These are phyloP conservation scores for Pollimyrus isidori DNA, from an alignment of 2,113 vertebrate species.

Conservation along the genomic window DNA sequence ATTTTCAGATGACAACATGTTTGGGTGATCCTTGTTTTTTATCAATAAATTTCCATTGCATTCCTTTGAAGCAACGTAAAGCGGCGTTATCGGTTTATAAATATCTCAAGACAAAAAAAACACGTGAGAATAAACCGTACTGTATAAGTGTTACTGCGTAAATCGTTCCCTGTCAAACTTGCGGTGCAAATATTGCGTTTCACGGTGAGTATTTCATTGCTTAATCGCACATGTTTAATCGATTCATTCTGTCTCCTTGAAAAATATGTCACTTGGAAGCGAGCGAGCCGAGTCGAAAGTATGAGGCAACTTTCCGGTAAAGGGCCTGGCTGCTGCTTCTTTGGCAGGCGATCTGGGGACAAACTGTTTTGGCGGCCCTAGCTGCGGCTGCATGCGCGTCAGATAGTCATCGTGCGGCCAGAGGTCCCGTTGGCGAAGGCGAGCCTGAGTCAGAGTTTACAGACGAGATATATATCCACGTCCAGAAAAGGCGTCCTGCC, in stretches of 20 bases:
- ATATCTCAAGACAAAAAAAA: neutral
- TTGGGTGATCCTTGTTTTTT: neutral
- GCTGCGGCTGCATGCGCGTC: neutral
- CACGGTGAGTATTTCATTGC: neutral
- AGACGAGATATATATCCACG: neutral
- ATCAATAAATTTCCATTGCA: neutral
- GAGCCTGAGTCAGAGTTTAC: neutral
- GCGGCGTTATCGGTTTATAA: neutral
- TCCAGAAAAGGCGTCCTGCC: neutral
- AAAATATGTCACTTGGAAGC: neutral
- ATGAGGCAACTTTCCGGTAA: neutral
- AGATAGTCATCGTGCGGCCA: neutral
- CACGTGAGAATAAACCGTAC: neutral
- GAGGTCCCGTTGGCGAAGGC: neutral
- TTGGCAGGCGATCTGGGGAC: neutral
- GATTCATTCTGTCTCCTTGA: conserved; percentile 1
- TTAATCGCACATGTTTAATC: neutral
- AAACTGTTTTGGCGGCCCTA: neutral
- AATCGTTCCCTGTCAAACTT: neutral
- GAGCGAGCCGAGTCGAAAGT: neutral
- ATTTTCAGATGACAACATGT: neutral
- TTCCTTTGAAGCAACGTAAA: neutral
- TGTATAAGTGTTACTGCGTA: neutral
- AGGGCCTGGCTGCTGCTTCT: neutral
- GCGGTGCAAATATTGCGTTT: neutral